Base-by-base conservation (phyloP, 2,113 vertebrate species). In the Thalassoma bifasciatum region DNA sequence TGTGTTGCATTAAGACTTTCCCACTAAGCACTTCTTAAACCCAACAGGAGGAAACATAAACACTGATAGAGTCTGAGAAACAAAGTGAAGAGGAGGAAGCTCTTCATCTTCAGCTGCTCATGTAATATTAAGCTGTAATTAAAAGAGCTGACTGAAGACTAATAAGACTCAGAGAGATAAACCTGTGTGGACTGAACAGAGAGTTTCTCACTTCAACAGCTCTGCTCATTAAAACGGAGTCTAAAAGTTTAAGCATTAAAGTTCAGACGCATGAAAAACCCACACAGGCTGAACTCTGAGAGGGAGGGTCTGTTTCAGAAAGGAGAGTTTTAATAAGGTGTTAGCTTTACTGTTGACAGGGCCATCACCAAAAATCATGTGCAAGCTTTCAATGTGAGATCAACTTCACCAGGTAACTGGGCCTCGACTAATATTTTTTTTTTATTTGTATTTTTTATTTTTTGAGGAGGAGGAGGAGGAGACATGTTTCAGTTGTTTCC, bases 91-190 rank as follows among this genome's bases (percentile, higher is more conserved):
- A 37, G 30, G 44, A n/a, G 38, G 26, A 46, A 75, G 72, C 72
- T 47, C 64, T 66, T 51, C 37, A 61, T 75, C 66, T 75, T 52
- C 37, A 16, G 26, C 11, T 37, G 66, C 65, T 78, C 85, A 86
- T 78, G 70, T 61, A 84, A 81, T 83, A 86, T 86, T 83, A 72
- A 86, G 19, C 42, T 70, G 38, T 82, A 73, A 87, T 87, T 84
- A 78, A 86, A n/a, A 79, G 47, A 49, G 74, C 74, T 81, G 74
- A 75, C 66, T 78, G 22, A 11, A 61, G 71, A 52, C n/a, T 2
- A 30, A 6, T 30, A 75, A 56, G 61, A 71, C 3, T 4, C 14
- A 62, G 38, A 58, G 44, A 30, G 30, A 57, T 67, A 65, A 58
- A 54, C 56, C 44, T 34, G 1, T 75, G 22, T 64, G 36, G 63